Percentiles rank a stretch among this genome's conserved stretches.
phyloP scores from a whole-genome alignment of 2,797 vertebrate species.

The Buceros bicornis region DNA sequence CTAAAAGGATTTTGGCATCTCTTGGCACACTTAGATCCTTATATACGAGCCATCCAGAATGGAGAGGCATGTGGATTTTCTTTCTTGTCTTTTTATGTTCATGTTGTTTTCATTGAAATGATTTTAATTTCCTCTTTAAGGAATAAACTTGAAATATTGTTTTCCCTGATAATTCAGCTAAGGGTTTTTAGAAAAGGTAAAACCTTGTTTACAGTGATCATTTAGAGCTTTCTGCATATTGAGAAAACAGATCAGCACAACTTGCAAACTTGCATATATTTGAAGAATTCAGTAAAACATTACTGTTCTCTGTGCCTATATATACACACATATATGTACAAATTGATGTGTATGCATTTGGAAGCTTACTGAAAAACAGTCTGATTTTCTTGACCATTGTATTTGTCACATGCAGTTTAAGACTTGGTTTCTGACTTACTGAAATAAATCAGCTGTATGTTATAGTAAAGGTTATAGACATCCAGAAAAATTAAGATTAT shows the following conservation, averaged over 20 bases:
- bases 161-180: neutral
- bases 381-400: neutral
- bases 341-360: neutral
- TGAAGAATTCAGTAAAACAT: conserved; percentile 26
- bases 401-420: neutral
- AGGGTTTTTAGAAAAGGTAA: neutral
- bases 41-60: neutral
- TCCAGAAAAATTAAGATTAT: neutral
- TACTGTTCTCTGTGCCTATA: neutral
- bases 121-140: neutral
- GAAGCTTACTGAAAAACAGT: conserved; percentile 27
- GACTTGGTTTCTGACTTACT: neutral
- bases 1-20: neutral
- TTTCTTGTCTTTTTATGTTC: neutral
- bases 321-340: neutral
- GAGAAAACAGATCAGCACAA: neutral
- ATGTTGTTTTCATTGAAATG: neutral
- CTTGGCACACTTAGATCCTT: neutral
- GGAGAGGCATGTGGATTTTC: neutral
- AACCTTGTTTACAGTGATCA: neutral
- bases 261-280: conserved; percentile 35
- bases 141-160: neutral
- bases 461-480: neutral
- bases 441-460: neutral
- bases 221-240: neutral